Percentiles rank a stretch among this genome's conserved stretches.
Conservation (phyloP, 2,113 vertebrate species). For the Aptenodytes forsteri region DNA sequence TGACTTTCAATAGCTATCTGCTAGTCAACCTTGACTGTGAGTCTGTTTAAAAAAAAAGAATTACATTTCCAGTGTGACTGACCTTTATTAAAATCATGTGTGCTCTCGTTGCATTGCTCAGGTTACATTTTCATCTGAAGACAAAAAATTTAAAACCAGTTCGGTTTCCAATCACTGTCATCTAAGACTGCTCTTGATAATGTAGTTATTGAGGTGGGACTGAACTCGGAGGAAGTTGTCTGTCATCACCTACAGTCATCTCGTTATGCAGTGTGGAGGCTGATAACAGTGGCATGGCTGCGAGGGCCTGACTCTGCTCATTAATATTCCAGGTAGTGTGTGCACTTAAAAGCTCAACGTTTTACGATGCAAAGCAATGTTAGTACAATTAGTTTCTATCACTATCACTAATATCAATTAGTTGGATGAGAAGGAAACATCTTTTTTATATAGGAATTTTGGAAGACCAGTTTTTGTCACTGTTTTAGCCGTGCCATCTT, state of each 20-base stretch:
- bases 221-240: not conserved
- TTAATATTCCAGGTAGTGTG: not conserved
- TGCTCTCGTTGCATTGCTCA: not conserved
- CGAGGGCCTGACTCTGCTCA: not conserved
- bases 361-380: not conserved
- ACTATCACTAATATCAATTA: not conserved
- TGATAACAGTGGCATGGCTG: not conserved
- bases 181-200: not conserved
- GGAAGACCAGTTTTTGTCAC: not conserved
- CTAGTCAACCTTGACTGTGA: not conserved
- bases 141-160: not conserved
- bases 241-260: constrained; percentile 4
- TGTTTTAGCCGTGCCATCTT: not conserved
- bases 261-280: not conserved
- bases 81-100: not conserved
- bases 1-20: not conserved
- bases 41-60: not conserved
- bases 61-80: not conserved
- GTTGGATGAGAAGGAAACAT: not conserved
- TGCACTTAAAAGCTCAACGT: not conserved
- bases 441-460: not conserved
- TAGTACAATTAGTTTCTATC: not conserved
- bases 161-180: not conserved
- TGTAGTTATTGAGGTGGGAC: not conserved
- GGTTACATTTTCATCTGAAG: constrained; percentile 14